Conservation (phyloP, 2,888 invertebrate genomes). For the Aphidius colemani region DNA sequence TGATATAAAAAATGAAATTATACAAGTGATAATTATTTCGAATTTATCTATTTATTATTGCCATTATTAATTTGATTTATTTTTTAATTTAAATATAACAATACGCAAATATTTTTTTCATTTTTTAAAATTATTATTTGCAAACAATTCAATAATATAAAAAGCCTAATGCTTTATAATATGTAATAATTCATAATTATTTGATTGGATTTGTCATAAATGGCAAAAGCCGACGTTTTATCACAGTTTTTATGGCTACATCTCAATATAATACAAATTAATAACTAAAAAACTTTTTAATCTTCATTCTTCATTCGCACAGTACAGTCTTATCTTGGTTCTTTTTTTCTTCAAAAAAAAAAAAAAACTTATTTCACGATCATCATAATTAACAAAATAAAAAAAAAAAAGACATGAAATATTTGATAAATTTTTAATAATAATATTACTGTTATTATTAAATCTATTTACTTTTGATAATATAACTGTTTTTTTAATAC, state of each 20-base stretch:
- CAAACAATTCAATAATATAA: conserved; percentile 1
- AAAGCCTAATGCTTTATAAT: neutral
- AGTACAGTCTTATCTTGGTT: too few species aligned
- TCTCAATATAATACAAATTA: too few species aligned
- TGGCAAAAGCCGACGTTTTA: conserved; percentile 29
- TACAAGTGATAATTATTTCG: conserved; percentile 33
- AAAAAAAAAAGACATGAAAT: too few species aligned
- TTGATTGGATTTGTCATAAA: conserved; percentile 15
- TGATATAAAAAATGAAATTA: conserved; percentile 14
- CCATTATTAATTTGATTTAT: conserved; percentile 33
- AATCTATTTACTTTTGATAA: too few species aligned
- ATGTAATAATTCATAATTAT: neutral
- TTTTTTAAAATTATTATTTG: neutral
- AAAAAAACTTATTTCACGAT: too few species aligned
- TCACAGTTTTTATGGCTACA: conserved; percentile 30
- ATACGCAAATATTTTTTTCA: neutral
- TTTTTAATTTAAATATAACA: conserved; percentile 18
- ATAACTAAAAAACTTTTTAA: too few species aligned
- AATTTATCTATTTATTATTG: conserved; percentile 49
- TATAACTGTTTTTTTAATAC: too few species aligned
- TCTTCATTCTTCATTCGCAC: too few species aligned
- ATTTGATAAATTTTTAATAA: too few species aligned
- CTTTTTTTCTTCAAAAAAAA: too few species aligned
- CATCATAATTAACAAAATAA: too few species aligned
- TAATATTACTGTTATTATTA: too few species aligned